These are phyloP conservation scores for Idaea straminata DNA, from an alignment of 2,888 invertebrate species.

Conservation along the genomic window DNA sequence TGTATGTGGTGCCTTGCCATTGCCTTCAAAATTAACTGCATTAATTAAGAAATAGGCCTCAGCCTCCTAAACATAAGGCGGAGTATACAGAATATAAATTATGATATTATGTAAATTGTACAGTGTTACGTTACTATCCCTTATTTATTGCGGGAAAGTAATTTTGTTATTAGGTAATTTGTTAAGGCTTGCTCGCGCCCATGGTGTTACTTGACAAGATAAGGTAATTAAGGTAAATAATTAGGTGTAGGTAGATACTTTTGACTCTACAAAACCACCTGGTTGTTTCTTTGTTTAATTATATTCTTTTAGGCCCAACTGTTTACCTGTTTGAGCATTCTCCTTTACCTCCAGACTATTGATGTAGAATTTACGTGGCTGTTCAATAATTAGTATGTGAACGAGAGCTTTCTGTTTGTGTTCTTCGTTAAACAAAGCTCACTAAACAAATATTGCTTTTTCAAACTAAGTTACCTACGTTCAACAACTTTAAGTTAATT, in stretches of 20 bases:
- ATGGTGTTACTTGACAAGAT: background rate
- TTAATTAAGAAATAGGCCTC: conserved; percentile 27
- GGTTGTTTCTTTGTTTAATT: background rate
- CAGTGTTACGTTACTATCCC: conserved; percentile 37
- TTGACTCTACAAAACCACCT: background rate
- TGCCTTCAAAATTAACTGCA: conserved; percentile 20
- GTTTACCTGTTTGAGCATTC: background rate
- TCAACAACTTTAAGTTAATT: background rate
- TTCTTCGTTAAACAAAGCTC: background rate
- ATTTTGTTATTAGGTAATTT: conserved; percentile 3
- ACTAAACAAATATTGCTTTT: background rate
- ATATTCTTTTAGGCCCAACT: background rate
- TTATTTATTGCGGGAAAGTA: conserved; percentile 29
- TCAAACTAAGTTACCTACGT: background rate
- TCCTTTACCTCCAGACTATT: background rate
- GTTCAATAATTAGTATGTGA: background rate
- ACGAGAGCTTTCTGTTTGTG: background rate
- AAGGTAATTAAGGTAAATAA: background rate
- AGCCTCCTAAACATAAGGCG: conserved; percentile 31
- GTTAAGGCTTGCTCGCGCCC: background rate
- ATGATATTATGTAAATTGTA: conserved; percentile 46
- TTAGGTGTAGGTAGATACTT: background rate
- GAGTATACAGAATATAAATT: conserved; percentile 40
- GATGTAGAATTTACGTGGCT: background rate
- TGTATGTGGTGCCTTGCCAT: conserved; percentile 10